Evolutionary conservation across 2,888 invertebrate genomes (phyloP).

Genomic region (Nephrotoma flavescens): DNA sequence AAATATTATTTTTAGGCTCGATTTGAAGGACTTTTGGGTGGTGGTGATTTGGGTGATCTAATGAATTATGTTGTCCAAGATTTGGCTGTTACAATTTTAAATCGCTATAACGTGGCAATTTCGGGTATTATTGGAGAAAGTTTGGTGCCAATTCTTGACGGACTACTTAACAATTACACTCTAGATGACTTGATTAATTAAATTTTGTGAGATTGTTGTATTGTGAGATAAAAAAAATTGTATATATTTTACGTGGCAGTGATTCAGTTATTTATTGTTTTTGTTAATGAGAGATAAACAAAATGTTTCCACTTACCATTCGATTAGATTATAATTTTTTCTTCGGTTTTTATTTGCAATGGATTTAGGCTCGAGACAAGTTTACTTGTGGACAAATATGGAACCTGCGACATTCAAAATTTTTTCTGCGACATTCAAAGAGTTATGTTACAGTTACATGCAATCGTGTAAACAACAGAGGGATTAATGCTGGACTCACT

Average conservation of each 20-base stretch:
- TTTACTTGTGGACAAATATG: no score
- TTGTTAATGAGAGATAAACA: background rate
- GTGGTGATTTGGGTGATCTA: constrained; percentile 6
- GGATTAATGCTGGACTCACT: no score
- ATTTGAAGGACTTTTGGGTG: constrained; percentile 5
- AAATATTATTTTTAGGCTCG: background rate
- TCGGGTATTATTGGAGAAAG: background rate
- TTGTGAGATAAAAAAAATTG: background rate
- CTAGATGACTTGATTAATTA: background rate
- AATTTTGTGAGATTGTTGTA: background rate
- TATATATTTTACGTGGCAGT: background rate
- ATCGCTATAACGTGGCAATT: background rate
- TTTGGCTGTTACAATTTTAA: background rate
- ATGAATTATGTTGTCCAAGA: background rate
- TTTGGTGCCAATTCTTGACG: background rate
- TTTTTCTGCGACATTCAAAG: no score
- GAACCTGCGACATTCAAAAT: no score
- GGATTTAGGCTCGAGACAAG: no score
- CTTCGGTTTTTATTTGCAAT: no score
- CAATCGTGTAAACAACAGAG: no score
- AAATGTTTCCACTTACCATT: background rate
- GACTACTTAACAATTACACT: background rate
- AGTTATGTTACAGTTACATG: no score
- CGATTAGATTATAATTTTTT: background rate
- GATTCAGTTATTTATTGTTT: background rate